phyloP scores from a whole-genome alignment of 1,140 invertebrate species.

The Lucilia cuprina region DNA sequence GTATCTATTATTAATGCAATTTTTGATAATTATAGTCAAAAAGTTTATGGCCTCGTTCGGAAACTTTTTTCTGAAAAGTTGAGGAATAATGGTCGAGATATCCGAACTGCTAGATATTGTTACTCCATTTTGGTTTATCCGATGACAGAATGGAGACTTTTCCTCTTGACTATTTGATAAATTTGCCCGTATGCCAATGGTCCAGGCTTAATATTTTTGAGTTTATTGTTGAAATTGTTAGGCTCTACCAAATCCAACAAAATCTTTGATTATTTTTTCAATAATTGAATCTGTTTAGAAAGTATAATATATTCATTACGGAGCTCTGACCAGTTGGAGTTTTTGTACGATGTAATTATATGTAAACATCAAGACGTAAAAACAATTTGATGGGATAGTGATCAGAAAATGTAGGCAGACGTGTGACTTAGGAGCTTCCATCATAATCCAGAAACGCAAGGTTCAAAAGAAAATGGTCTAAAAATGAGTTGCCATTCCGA shows the following conservation, averaged over 20 bases:
- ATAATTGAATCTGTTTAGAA: background rate
- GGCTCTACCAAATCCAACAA: background rate
- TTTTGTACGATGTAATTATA: no score
- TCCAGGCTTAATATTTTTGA: background rate
- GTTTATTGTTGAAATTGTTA: constrained; percentile 1
- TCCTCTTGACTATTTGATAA: background rate
- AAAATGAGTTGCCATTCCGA: no score
- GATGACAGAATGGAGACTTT: background rate
- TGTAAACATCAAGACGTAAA: no score
- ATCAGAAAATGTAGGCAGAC: background rate
- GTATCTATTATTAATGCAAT: background rate
- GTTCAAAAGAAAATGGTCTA: no score
- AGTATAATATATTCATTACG: no score
- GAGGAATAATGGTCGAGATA: background rate
- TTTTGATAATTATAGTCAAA: background rate
- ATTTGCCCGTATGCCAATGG: background rate
- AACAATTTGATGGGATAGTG: background rate
- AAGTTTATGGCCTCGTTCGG: background rate
- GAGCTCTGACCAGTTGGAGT: no score
- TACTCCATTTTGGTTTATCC: background rate
- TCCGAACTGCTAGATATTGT: background rate
- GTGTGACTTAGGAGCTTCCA: no score
- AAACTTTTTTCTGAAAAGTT: background rate
- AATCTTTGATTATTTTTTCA: constrained; percentile 9
- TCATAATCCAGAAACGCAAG: no score